Base-by-base conservation (phyloP, 1,140 invertebrate genomes). In the Micrasema minimum region DNA sequence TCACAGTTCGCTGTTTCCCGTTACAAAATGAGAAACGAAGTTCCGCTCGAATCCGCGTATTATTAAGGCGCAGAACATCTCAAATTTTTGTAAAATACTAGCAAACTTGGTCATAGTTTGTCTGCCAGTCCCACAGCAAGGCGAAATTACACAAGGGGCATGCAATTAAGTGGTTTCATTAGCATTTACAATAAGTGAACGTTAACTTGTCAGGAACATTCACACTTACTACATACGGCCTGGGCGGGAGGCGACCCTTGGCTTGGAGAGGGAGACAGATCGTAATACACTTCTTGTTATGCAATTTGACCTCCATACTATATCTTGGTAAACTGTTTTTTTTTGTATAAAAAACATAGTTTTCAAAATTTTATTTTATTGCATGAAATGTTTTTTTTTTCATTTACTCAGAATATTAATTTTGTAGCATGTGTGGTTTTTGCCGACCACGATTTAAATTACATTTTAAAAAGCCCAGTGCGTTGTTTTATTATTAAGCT, bases 151-250 rank as follows among this genome's bases (percentile, higher is more conserved):
- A 16, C 11, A 48, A 46, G 55, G 26, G 65, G 64, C 64, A 59
- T 72, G 70, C 70, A 72, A 72, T 72, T 72, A 72, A 67, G 64
- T 61, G 70, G 70, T 72, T 67, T 67, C 70, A 72, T 72, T 72
- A 57, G 70, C 70, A 72, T 72, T 67, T 67, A 72, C 70, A 67
- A 67, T 72, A 72, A 72, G 70, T 72, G 23, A 72, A 57, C 51
- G 64, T 51, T 66, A 45, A 66, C 62, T 72, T 72, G 53, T 72
- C 70, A 66, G 10, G 6, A 14, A 41, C 70, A 67, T 72, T 67
- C 51, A 48, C 70, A 72, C 64, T 59, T 59, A 59, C 55, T 59
- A 59, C 55, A 59, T 38, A 22, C 55, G 37, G 37, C 55, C 12
- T 41, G 55, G 55, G 26, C 26, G 26, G 55, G 55, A 22, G 51